phyloP scores from a whole-genome alignment of 2,797 vertebrate genomes.

The Liasis olivaceus region DNA sequence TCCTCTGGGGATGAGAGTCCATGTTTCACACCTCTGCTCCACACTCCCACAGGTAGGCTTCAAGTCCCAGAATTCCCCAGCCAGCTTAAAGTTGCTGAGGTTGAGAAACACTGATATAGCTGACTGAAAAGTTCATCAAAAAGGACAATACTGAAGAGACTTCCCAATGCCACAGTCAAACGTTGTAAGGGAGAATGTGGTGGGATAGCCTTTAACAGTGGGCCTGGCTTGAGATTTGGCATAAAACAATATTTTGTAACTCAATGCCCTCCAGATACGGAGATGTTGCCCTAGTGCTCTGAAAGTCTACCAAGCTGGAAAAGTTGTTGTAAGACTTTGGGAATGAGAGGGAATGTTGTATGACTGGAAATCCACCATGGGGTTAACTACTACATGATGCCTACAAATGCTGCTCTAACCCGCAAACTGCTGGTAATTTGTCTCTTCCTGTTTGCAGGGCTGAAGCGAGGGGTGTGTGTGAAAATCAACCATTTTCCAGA shows the following conservation, averaged over 20 bases:
- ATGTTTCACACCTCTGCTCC: no score
- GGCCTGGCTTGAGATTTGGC: neutral
- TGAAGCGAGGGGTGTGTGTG: slow-evolving; percentile 90
- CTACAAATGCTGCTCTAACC: neutral
- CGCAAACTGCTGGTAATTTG: neutral
- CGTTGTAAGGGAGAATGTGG: no score
- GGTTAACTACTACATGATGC: neutral
- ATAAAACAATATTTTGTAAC: neutral
- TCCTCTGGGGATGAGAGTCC: no score
- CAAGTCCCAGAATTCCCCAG: neutral
- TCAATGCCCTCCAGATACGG: neutral
- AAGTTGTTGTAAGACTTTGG: neutral
- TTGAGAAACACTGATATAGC: neutral
- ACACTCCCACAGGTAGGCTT: no score
- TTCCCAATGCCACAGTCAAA: no score
- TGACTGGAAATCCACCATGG: neutral
- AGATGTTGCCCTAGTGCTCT: neutral
- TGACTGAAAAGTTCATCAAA: neutral
- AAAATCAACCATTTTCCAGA: slow-evolving; percentile 97
- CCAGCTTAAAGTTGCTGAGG: neutral
- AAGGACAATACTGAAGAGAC: neutral
- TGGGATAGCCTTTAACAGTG: neutral
- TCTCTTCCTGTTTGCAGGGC: slow-evolving; percentile 73
- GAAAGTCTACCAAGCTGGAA: neutral
- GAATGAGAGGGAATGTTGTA: neutral